Conservation (phyloP, 2,797 vertebrate species). For the Bradypodion pumilum region DNA sequence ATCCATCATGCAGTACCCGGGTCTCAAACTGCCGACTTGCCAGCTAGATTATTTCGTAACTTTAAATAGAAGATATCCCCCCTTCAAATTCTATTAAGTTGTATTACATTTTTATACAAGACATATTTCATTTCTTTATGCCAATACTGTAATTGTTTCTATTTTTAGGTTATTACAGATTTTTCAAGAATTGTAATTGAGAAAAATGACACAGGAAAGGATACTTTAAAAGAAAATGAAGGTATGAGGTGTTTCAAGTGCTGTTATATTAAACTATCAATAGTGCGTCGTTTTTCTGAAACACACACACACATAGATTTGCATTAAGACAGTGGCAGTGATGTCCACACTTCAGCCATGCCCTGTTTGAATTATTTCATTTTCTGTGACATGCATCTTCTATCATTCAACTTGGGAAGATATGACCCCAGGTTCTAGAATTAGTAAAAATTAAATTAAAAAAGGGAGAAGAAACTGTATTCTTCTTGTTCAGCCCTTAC, state of each 20-base stretch:
- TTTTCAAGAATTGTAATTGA: constrained; percentile 86
- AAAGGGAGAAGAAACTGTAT: too few relatives aligned
- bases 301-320: too few relatives aligned
- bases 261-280: neutral
- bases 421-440: neutral
- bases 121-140: neutral
- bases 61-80: too few relatives aligned
- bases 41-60: too few relatives aligned
- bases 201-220: constrained; percentile 64
- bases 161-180: constrained; percentile 84
- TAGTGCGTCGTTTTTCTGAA: constrained; percentile 35
- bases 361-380: too few relatives aligned
- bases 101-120: neutral
- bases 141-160: neutral
- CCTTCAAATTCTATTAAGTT: neutral
- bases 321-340: too few relatives aligned
- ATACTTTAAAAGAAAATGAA: constrained; percentile 24
- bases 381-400: too few relatives aligned
- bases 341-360: too few relatives aligned
- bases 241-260: constrained; percentile 51
- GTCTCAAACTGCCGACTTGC: too few relatives aligned
- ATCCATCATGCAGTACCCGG: too few relatives aligned
- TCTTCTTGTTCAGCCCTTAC: neutral
- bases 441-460: too few relatives aligned
- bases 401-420: too few relatives aligned